Conservation (phyloP, 2,113 vertebrate species). For the Struthio camelus region DNA sequence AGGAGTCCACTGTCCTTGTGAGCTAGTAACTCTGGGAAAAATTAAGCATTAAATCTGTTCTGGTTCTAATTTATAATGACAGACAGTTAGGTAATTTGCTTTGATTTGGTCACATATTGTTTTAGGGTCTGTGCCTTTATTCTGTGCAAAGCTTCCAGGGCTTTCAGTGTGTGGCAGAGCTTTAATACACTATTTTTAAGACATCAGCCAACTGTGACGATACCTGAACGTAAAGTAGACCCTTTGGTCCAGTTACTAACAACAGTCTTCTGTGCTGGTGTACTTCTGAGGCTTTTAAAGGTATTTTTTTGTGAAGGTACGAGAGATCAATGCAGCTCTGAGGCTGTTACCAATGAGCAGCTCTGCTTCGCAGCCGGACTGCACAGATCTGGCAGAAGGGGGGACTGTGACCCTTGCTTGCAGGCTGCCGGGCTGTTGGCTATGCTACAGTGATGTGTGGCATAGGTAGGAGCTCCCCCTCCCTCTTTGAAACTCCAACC, state of each 20-base stretch:
- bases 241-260: background rate
- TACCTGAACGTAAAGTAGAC: background rate
- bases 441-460: background rate
- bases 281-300: background rate
- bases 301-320: background rate
- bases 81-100: background rate
- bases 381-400: accelerated
- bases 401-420: background rate
- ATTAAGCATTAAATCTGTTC: background rate
- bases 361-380: background rate
- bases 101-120: background rate
- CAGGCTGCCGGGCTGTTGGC: background rate
- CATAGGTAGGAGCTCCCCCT: background rate
- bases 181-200: background rate
- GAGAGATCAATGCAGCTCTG: background rate
- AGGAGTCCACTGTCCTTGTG: background rate
- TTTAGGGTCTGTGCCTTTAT: background rate
- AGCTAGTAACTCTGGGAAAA: background rate
- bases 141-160: background rate
- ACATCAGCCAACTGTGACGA: background rate
- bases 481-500: background rate
- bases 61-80: background rate
- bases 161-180: background rate
- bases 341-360: background rate
- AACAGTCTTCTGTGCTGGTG: background rate